A percentile compares a stretch with the other conserved stretches of the same genome.
phyloP scores from a whole-genome alignment of 2,797 vertebrate species.

The Macroramphosus scolopax region DNA sequence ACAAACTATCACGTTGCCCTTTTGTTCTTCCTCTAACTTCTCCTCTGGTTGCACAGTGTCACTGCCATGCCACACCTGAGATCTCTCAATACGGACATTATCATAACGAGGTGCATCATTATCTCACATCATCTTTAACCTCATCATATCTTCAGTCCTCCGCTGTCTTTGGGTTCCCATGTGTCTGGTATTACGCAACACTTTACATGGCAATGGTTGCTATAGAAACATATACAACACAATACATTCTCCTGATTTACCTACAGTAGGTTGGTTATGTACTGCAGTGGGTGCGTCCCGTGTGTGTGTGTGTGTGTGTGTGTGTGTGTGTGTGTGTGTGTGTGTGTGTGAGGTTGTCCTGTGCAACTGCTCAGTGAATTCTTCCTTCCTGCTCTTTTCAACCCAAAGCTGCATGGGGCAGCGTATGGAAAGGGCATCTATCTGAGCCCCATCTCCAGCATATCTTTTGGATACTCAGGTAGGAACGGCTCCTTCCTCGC shows the following conservation, averaged over 20 bases:
- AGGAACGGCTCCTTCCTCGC: constrained; percentile 64
- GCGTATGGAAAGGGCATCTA: constrained; percentile 99
- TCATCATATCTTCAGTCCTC: constrained; percentile 11
- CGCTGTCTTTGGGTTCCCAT: constrained; percentile 10
- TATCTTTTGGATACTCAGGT: constrained; percentile 99
- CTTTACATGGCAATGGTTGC: too few species aligned
- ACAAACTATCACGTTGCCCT: constrained; percentile 28
- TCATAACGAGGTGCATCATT: constrained; percentile 15
- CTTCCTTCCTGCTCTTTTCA: constrained; percentile 83
- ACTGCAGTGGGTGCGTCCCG: constrained; percentile 17
- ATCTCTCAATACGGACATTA: constrained; percentile 16
- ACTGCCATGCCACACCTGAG: constrained; percentile 14
- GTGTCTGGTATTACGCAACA: background rate
- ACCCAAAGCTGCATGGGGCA: constrained; percentile 98
- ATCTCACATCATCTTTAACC: constrained; percentile 2
- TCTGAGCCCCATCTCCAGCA: constrained; percentile 99
- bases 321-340: constrained; percentile 10
- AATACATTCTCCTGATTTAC: constrained; percentile 5
- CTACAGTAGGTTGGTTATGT: constrained; percentile 4
- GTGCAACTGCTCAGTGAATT: constrained; percentile 62
- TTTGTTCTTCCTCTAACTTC: constrained; percentile 34
- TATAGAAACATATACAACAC: constrained; percentile 6
- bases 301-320: background rate
- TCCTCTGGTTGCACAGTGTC: constrained; percentile 11
- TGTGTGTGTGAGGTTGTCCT: constrained; percentile 26